Evolutionary conservation across 2,113 vertebrate genomes (phyloP).

Genomic region (Tauraco erythrolophus): DNA sequence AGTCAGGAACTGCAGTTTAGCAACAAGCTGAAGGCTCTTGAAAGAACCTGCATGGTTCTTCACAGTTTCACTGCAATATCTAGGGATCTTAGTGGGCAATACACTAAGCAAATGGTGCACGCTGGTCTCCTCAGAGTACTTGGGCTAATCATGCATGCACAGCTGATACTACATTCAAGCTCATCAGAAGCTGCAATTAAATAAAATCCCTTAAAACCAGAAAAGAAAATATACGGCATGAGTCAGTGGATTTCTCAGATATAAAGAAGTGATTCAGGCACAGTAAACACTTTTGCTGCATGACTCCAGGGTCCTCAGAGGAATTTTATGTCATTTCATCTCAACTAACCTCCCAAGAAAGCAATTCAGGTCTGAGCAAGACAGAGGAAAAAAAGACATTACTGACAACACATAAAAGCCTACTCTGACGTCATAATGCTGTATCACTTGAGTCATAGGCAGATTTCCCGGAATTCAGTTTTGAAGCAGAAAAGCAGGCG

Average conservation of each 20-base stretch:
- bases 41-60: neutral
- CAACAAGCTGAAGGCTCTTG: neutral
- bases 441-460: constrained; percentile 28
- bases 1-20: neutral
- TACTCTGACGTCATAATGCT: constrained; percentile 40
- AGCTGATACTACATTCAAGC: neutral
- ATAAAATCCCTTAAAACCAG: neutral
- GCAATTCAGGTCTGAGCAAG: neutral
- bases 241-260: constrained; percentile 41
- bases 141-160: neutral
- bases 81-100: neutral
- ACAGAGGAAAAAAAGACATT: neutral
- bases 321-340: constrained; percentile 7
- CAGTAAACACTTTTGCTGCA: neutral
- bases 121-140: neutral
- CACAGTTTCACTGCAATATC: neutral
- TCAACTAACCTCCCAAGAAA: constrained; percentile 40
- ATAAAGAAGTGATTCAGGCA: neutral
- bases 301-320: constrained; percentile 5
- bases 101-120: neutral
- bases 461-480: constrained; percentile 40
- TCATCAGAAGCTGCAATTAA: neutral
- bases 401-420: constrained; percentile 14
- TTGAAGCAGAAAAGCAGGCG: neutral
- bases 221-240: constrained; percentile 29